Evolutionary conservation across 1,140 invertebrate species (phyloP), one percentile per base, ranked within the genome.

Genomic region (Zaprionus gabonicus): DNA sequence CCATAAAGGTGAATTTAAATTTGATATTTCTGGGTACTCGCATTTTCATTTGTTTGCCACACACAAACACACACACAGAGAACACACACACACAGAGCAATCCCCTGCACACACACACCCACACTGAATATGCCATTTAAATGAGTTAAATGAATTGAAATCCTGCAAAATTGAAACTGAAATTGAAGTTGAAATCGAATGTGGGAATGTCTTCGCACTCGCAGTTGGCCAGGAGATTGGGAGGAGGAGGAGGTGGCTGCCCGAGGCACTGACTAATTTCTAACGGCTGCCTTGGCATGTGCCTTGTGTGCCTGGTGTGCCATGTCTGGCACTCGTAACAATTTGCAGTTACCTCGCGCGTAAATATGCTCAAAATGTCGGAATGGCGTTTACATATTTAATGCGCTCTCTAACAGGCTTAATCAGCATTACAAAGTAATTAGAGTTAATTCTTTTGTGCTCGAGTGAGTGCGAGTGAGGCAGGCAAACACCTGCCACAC

Each of bases 341-440:
- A 23, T 58, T 55, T 53, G 10, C 4, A 20, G 27, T 17, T 28
- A 34, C 17, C 20, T 28, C 56, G 64, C 31, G 56, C 57, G 65
- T 51, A 82, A 87, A 88, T 88, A 88, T 87, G 84, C 78, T 78
- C 72, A 84, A 81, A 84, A 88, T 88, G 83, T 83, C 78, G 72
- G 76, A 83, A 73, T 46, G 66, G 59, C 81, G 84, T 83, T 90
- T 87, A 88, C 78, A 87, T 78, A 88, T 88, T 87, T 84, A 87
- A 87, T 76, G 75, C 81, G 77, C 71, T 84, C 68, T 81, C 85
- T 81, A 88, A 88, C 81, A 78, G 81, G 81, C 84, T 87, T 87
- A 88, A 87, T 87, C 84, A 84, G 83, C 81, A 88, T 88, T 90
- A 88, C 84, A 88, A 88, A 88, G 84, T 88, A 90, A 88, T 88